These are phyloP conservation scores for Macropus fuliginosus DNA, from an alignment of 2,797 vertebrate species.

Conservation along the genomic window DNA sequence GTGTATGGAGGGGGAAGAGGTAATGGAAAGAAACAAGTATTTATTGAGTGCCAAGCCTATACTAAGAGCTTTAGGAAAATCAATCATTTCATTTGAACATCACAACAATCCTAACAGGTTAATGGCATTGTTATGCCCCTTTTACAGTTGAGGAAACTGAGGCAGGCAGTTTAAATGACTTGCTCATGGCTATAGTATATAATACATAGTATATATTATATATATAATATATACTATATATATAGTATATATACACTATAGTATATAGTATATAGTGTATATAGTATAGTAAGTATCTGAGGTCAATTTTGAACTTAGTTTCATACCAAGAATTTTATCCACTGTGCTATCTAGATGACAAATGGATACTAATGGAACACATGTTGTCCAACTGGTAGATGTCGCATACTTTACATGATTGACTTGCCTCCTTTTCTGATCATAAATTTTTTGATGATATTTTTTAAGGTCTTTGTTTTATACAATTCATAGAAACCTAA, in stretches of 20 bases:
- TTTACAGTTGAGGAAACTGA: neutral
- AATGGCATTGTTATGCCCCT: too few species aligned
- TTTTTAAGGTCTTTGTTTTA: neutral
- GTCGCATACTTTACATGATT: neutral
- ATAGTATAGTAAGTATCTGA: neutral
- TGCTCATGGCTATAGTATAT: neutral
- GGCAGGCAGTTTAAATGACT: neutral
- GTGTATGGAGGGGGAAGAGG: too few species aligned
- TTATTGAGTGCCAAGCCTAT: too few species aligned
- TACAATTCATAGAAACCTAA: neutral
- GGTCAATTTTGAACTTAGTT: neutral
- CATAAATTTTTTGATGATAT: neutral
- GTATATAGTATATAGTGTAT: too few species aligned
- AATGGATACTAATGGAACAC: neutral
- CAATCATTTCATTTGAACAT: neutral
- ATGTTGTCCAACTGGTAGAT: too few species aligned
- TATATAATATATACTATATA: too few species aligned
- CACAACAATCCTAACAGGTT: neutral
- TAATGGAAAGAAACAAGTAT: neutral
- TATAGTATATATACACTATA: too few species aligned
- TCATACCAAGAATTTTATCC: neutral
- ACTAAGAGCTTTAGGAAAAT: neutral
- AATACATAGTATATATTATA: too few species aligned
- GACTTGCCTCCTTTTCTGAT: neutral
- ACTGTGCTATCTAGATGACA: neutral